Evolutionary conservation across 2,888 invertebrate species (phyloP).

Genomic region (Cabera pusaria): DNA sequence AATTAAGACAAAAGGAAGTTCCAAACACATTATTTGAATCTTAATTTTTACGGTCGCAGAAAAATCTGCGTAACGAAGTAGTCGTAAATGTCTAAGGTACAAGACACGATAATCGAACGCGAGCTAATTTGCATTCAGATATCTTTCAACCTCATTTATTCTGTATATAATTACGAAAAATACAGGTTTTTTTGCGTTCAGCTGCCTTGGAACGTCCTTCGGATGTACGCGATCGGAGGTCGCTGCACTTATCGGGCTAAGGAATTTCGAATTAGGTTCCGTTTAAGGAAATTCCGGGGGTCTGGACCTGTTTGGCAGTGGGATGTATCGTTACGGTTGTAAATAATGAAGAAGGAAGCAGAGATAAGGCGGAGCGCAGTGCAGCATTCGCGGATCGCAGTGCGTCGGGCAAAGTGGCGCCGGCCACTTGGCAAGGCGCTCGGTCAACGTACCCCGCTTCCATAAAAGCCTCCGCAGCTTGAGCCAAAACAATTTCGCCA

Average conservation of each 20-base stretch:
- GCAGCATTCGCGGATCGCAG: conserved; percentile 69
- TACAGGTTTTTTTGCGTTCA: conserved; percentile 30
- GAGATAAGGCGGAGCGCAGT: conserved; percentile 70
- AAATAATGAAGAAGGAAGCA: conserved; percentile 58
- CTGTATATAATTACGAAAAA: conserved; percentile 42
- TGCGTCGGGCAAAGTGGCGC: conserved; percentile 78
- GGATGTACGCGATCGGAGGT: conserved; percentile 19
- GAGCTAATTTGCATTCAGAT: conserved; percentile 55
- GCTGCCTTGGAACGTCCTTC: conserved; percentile 51
- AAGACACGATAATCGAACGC: conserved; percentile 52
- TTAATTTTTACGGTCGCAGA: conserved; percentile 19
- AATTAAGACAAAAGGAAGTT: conserved; percentile 12
- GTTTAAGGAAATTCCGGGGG: conserved; percentile 32
- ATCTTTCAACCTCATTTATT: conserved; percentile 39
- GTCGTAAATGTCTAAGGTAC: conserved; percentile 49
- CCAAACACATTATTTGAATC: conserved; percentile 1
- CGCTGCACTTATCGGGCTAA: conserved; percentile 27
- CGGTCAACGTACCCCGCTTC: conserved; percentile 75
- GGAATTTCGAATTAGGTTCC: conserved; percentile 24
- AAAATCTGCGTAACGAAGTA: conserved; percentile 59
- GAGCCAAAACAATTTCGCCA: conserved; percentile 80
- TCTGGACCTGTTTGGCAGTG: conserved; percentile 64
- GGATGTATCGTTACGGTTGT: conserved; percentile 57
- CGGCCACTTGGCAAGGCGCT: conserved; percentile 75
- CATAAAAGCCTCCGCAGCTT: conserved; percentile 74